These are phyloP conservation scores for Brachypalpus laphriformis DNA, from an alignment of 2,888 invertebrate genomes.

Conservation along the genomic window DNA sequence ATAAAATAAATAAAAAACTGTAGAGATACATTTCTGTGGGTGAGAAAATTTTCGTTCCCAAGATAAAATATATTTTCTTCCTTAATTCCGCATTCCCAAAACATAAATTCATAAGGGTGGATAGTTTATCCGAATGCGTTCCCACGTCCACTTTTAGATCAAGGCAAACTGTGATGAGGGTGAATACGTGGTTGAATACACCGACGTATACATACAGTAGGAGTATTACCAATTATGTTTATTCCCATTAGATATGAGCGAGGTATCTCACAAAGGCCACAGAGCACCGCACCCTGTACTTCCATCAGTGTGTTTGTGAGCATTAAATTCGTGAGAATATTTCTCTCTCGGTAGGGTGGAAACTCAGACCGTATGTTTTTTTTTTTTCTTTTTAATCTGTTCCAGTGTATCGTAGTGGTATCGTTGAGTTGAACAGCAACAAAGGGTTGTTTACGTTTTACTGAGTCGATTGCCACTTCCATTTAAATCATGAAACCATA, in stretches of 20 bases:
- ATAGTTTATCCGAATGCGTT: constrained; percentile 31
- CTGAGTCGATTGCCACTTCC: constrained; percentile 17
- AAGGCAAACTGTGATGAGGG: constrained; percentile 45
- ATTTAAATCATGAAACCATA: too few species aligned
- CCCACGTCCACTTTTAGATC: constrained; percentile 55
- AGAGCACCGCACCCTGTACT: constrained; percentile 39
- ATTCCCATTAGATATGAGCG: constrained; percentile 45
- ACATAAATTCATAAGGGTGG: constrained; percentile 41
- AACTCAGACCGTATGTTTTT: constrained; percentile 53
- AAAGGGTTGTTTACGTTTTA: constrained; percentile 60
- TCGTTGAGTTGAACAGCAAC: constrained; percentile 32
- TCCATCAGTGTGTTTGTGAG: constrained; percentile 3
- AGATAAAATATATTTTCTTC: constrained; percentile 6
- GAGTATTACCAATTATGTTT: constrained; percentile 27
- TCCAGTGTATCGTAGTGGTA: constrained; percentile 11
- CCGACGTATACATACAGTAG: constrained; percentile 17
- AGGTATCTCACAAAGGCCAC: constrained; percentile 20
- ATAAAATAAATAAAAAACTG: constrained; percentile 75
- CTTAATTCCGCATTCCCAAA: constrained; percentile 19
- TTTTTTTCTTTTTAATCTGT: constrained; percentile 26
- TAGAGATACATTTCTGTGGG: constrained; percentile 1
- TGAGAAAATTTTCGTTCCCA: constrained; percentile 46
- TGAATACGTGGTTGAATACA: constrained; percentile 20
- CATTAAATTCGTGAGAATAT: constrained; percentile 66
- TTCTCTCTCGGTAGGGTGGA: constrained; percentile 51